Conservation (phyloP, 2,797 vertebrate species). For the Mus spretus region DNA sequence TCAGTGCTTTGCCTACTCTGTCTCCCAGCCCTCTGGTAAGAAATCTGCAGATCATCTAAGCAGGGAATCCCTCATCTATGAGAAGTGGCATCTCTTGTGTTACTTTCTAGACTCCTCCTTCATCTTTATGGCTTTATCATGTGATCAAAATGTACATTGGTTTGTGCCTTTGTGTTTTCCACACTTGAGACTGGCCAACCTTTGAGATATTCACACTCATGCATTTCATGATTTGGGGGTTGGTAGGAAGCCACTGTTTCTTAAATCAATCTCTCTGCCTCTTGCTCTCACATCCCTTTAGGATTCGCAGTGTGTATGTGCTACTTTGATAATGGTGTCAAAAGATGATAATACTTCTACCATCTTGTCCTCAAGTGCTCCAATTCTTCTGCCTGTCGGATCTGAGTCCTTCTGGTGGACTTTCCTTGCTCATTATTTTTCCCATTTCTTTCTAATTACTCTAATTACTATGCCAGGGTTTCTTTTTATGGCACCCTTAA, state of each 20-base stretch:
- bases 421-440: not conserved
- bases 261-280: not conserved
- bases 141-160: not conserved
- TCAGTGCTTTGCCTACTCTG: not conserved
- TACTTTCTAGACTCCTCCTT: not conserved
- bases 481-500: not conserved
- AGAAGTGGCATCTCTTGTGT: not conserved
- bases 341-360: not conserved
- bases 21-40: not conserved
- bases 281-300: not conserved
- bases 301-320: fast-evolving
- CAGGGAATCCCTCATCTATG: not conserved
- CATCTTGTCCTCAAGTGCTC: not conserved
- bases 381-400: not conserved
- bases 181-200: too few species aligned
- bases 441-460: not conserved
- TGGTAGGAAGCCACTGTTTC: not conserved
- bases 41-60: not conserved
- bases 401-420: not conserved
- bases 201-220: not conserved
- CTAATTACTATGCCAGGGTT: not conserved
- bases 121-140: not conserved
- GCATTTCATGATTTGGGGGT: not conserved
- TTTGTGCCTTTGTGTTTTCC: not conserved
- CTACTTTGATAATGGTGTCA: not conserved